Conservation (phyloP, 2,888 invertebrate species). For the Conus canariensis region DNA sequence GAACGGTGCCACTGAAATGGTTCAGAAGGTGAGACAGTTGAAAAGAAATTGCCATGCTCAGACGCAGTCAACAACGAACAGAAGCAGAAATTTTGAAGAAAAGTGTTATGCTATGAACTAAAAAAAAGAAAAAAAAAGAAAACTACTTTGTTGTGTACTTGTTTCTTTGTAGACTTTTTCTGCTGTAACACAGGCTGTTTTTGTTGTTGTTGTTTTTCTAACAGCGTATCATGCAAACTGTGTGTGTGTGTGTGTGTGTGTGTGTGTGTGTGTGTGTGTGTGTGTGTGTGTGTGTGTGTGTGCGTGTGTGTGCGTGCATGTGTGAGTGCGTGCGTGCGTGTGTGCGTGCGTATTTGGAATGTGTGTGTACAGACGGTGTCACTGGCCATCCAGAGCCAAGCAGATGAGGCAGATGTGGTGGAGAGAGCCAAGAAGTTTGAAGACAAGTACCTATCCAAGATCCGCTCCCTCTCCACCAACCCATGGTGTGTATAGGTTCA, state of each 20-base stretch:
- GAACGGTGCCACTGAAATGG: no score
- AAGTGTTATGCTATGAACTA: no score
- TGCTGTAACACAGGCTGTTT: no score
- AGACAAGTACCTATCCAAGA: constrained; percentile 88
- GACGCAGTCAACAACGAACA: no score
- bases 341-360: not conserved
- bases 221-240: no score
- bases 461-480: constrained; percentile 87
- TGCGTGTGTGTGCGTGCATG: not conserved
- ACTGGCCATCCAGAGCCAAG: constrained; percentile 89
- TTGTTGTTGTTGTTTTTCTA: no score
- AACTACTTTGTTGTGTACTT: no score
- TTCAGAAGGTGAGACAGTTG: no score
- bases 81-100: no score
- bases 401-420: constrained; percentile 87
- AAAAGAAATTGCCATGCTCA: no score
- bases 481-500: constrained; percentile 84
- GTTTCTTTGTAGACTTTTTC: no score
- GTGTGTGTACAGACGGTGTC: constrained; percentile 68
- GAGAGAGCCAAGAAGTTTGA: constrained; percentile 90
- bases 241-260: not conserved
- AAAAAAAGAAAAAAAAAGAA: no score
- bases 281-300: not conserved
- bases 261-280: not conserved
- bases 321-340: not conserved